Percentiles rank a stretch among this genome's conserved stretches.
phyloP scores from a whole-genome alignment of 2,888 invertebrate genomes.

The Chloroclysta siterata region DNA sequence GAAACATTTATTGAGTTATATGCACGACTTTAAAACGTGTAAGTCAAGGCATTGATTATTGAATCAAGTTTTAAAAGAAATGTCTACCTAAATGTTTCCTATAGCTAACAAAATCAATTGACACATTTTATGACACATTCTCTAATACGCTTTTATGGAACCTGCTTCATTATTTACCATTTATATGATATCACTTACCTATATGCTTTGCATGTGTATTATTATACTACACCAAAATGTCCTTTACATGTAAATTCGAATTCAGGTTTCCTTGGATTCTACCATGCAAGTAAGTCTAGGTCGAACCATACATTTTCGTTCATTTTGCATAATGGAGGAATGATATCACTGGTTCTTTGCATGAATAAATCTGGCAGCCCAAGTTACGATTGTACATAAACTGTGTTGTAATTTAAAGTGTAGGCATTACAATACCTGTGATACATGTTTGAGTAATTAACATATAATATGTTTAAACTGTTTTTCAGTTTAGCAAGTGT shows the following conservation, averaged over 20 bases:
- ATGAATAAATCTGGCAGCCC: constrained; percentile 6
- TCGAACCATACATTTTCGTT: constrained; percentile 15
- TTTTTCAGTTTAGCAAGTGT: too few species aligned
- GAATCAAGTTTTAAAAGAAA: background rate
- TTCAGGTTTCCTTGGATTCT: constrained; percentile 29
- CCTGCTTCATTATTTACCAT: background rate
- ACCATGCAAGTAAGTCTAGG: constrained; percentile 33
- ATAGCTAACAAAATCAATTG: too few species aligned
- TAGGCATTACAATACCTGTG: too few species aligned
- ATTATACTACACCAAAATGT: constrained; percentile 1
- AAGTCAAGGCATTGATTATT: background rate
- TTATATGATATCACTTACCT: background rate
- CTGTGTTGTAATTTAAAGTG: background rate
- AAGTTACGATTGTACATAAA: background rate
- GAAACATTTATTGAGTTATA: background rate
- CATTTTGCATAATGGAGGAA: constrained; percentile 20
- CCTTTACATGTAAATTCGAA: constrained; percentile 13
- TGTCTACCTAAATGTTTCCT: too few species aligned
- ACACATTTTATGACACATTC: too few species aligned
- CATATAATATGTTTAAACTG: too few species aligned
- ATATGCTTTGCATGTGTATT: background rate
- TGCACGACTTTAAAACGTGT: constrained; percentile 15
- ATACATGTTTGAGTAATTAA: too few species aligned
- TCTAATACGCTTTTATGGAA: too few species aligned
- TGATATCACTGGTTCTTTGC: constrained; percentile 16